These are phyloP conservation scores for Ashinkailepas kermadecensis DNA, from an alignment of 2,888 invertebrate species.

Conservation along the genomic window DNA sequence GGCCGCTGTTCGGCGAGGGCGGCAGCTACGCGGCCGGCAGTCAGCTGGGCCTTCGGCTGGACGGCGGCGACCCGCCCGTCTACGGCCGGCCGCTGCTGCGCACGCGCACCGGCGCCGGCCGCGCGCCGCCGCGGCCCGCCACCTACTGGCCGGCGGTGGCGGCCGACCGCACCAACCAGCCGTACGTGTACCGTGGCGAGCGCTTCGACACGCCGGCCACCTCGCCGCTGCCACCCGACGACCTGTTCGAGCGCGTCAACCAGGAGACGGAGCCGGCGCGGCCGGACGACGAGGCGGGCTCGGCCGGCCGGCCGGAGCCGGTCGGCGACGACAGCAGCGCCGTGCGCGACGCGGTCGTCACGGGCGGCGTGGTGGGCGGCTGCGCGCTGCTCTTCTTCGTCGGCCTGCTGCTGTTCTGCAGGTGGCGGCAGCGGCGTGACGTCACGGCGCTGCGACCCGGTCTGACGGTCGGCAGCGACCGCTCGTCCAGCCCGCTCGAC, in stretches of 20 bases:
- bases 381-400: conserved; percentile 19
- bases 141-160: background rate
- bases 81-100: background rate
- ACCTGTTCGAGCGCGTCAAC: conserved; percentile 9
- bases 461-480: background rate
- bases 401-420: conserved; percentile 5
- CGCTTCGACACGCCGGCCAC: background rate
- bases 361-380: conserved; percentile 6
- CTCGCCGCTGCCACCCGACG: background rate
- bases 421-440: conserved; percentile 21
- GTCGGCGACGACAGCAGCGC: background rate
- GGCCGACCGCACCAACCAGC: background rate
- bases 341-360: conserved; percentile 8
- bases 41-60: background rate
- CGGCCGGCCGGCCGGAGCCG: background rate
- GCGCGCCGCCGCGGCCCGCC: background rate
- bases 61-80: background rate
- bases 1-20: conserved; percentile 13
- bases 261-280: conserved; percentile 16
- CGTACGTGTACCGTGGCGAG: conserved; percentile 3
- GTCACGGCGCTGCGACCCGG: background rate
- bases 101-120: background rate
- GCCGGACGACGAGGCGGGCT: background rate
- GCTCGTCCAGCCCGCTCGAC: conserved; percentile 15
- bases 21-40: background rate